Conservation (phyloP, 2,888 invertebrate genomes). For the Arctia plantaginis region DNA sequence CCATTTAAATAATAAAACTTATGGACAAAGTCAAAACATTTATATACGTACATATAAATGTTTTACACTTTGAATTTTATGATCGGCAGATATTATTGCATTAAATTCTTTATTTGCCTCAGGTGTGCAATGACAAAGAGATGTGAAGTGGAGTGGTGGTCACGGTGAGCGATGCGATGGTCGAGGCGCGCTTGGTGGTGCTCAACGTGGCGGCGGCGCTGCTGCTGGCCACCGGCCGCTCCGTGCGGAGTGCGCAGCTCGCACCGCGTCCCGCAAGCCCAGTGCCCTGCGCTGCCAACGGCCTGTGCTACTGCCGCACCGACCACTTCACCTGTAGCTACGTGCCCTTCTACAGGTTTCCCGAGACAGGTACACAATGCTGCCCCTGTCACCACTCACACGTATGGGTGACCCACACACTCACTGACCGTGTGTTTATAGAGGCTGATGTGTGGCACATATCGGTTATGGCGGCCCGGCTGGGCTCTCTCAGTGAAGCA, state of each 20-base stretch:
- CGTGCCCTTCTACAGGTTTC: slow-evolving; percentile 71
- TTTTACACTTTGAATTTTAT: too few species aligned
- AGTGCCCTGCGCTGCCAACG: slow-evolving; percentile 37
- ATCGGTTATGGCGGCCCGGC: slow-evolving; percentile 87
- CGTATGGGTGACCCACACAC: neutral
- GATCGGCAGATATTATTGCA: neutral
- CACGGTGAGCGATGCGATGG: slow-evolving; percentile 17
- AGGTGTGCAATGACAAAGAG: neutral
- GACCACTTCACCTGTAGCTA: slow-evolving; percentile 70
- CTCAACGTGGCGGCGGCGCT: slow-evolving; percentile 30
- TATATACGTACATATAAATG: too few species aligned
- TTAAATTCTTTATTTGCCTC: neutral
- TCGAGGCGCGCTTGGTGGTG: slow-evolving; percentile 24
- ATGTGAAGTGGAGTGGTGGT: slow-evolving; percentile 7
- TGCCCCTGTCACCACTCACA: neutral
- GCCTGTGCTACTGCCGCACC: slow-evolving; percentile 66
- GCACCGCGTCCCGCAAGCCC: slow-evolving; percentile 42
- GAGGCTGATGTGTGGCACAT: slow-evolving; percentile 88
- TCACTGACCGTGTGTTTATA: slow-evolving; percentile 27
- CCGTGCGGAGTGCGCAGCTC: slow-evolving; percentile 37
- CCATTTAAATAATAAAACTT: too few species aligned
- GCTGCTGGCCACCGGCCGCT: slow-evolving; percentile 36
- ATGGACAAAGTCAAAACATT: too few species aligned
- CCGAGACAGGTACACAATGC: slow-evolving; percentile 59
- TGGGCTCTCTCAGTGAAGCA: slow-evolving; percentile 90